Evolutionary conservation across 2,888 invertebrate genomes (phyloP).

Genomic region (Platycnemis pennipes): DNA sequence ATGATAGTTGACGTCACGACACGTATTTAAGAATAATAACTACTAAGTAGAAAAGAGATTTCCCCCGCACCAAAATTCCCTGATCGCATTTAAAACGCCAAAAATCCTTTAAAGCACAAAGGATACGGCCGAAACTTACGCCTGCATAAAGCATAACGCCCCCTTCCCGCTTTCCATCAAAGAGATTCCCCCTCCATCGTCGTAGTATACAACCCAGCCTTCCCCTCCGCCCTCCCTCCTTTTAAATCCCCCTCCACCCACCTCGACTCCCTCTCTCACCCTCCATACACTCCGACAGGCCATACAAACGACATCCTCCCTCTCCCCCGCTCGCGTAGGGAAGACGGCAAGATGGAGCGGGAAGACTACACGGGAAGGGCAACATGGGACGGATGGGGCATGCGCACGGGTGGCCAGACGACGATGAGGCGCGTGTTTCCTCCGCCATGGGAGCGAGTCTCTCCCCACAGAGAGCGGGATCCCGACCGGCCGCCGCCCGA

Average conservation of each 20-base stretch:
- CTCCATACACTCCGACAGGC: neutral
- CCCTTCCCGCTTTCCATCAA: constrained; percentile 18
- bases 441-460: constrained; percentile 44
- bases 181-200: constrained; percentile 13
- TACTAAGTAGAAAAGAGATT: too few relatives aligned
- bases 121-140: neutral
- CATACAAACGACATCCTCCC: constrained; percentile 56
- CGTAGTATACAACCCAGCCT: constrained; percentile 53
- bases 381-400: constrained; percentile 36
- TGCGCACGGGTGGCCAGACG: neutral
- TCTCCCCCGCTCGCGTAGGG: neutral
- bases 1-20: too few relatives aligned
- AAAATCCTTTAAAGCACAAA: neutral
- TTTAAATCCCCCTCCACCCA: neutral
- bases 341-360: constrained; percentile 62
- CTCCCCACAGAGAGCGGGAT: neutral
- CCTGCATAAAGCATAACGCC: constrained; percentile 26
- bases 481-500: constrained; percentile 47
- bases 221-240: constrained; percentile 25
- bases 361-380: constrained; percentile 23
- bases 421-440: constrained; percentile 38
- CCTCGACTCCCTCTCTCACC: neutral
- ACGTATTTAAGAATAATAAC: too few relatives aligned
- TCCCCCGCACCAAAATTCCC: too few relatives aligned
- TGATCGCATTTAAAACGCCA: neutral